phyloP scores from a whole-genome alignment of 2,888 invertebrate species.

The Griposia aprilina region DNA sequence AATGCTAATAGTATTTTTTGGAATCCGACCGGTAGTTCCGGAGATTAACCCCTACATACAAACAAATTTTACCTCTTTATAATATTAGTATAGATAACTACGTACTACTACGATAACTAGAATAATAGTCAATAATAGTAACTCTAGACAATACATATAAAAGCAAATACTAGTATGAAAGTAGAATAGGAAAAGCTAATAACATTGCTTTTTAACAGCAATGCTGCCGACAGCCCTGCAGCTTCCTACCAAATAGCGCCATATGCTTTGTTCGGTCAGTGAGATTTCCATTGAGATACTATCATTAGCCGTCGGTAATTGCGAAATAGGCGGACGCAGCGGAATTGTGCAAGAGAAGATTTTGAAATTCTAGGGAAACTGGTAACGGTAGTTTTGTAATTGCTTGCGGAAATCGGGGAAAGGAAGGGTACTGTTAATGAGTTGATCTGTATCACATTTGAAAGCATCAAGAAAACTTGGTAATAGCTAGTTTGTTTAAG shows the following conservation, averaged over 20 bases:
- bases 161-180: neutral
- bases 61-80: neutral
- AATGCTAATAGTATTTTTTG: too few relatives aligned
- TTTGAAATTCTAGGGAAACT: conserved; percentile 38
- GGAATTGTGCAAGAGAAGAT: conserved; percentile 35
- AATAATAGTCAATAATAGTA: too few relatives aligned
- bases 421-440: too few relatives aligned
- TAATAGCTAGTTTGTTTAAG: too few relatives aligned
- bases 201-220: neutral
- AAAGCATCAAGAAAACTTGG: too few relatives aligned
- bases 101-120: too few relatives aligned
- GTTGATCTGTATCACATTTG: too few relatives aligned
- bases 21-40: too few relatives aligned
- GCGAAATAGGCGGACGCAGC: conserved; percentile 32
- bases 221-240: conserved; percentile 40
- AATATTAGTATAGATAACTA: too few relatives aligned
- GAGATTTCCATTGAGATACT: conserved; percentile 60
- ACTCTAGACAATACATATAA: too few relatives aligned
- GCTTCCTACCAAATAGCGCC: conserved; percentile 44
- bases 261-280: conserved; percentile 61
- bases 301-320: conserved; percentile 59
- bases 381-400: conserved; percentile 24
- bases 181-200: neutral
- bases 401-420: neutral
- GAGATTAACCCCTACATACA: too few relatives aligned